These are phyloP conservation scores for Cheumatopsyche charites DNA, from an alignment of 1,140 invertebrate genomes.

Conservation along the genomic window DNA sequence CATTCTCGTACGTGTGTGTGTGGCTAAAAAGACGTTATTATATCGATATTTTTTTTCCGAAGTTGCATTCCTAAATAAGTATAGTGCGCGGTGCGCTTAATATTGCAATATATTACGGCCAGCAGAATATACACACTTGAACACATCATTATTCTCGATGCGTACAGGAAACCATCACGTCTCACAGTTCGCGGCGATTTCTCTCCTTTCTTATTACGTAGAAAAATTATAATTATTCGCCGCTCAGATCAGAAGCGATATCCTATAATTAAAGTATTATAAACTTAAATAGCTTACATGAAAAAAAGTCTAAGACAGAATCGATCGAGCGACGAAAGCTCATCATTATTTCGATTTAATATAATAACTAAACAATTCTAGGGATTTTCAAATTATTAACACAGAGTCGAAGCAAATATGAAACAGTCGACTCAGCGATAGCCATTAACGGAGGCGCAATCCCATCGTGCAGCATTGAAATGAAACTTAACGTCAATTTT, in stretches of 20 bases:
- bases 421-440: too few relatives aligned
- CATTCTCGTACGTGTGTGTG: too few relatives aligned
- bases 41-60: slow-evolving; percentile 17
- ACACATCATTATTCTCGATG: slow-evolving; percentile 26
- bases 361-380: too few relatives aligned
- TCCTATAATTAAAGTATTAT: slow-evolving; percentile 15
- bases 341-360: too few relatives aligned
- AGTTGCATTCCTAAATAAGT: slow-evolving; percentile 22
- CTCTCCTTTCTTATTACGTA: slow-evolving; percentile 5
- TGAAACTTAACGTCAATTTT: slow-evolving; percentile 14
- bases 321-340: too few relatives aligned
- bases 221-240: slow-evolving; percentile 17
- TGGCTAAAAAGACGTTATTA: slow-evolving; percentile 16
- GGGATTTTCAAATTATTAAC: too few relatives aligned
- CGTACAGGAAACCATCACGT: slow-evolving; percentile 27
- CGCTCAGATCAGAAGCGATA: not conserved
- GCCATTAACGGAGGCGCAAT: too few relatives aligned
- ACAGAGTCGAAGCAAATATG: too few relatives aligned
- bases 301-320: too few relatives aligned
- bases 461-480: not conserved
- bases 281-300: not conserved
- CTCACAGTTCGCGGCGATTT: slow-evolving; percentile 14
- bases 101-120: slow-evolving; percentile 24
- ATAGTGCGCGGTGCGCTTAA: slow-evolving; percentile 19
- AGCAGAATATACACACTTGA: slow-evolving; percentile 8